phyloP scores from a whole-genome alignment of 92 coral and sea anemone genomes.

The Galaxea fascicularis region DNA sequence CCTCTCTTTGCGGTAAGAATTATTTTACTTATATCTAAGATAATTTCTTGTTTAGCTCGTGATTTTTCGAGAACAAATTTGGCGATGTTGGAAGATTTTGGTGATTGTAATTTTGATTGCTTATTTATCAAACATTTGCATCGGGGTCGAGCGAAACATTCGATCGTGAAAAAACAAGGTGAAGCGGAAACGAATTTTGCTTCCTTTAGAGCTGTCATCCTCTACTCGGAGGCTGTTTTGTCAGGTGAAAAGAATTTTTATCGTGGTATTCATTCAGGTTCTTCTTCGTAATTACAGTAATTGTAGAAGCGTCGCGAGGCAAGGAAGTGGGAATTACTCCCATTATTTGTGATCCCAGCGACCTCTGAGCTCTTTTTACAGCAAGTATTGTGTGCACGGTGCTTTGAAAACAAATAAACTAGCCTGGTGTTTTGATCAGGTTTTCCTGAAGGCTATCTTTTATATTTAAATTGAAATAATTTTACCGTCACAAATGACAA shows the following conservation, averaged over 20 bases:
- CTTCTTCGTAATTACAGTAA: background rate
- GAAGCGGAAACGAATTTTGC: slow-evolving; percentile 9
- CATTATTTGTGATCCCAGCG: background rate
- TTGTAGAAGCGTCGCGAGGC: background rate
- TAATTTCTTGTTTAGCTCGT: background rate
- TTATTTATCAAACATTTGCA: slow-evolving; percentile 21
- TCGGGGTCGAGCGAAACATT: slow-evolving; percentile 13
- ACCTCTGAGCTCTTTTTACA: background rate
- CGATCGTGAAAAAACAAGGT: slow-evolving; percentile 17
- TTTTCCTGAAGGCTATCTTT: background rate
- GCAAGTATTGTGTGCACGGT: slow-evolving; percentile 8
- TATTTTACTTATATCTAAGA: slow-evolving; percentile 6
- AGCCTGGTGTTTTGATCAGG: background rate
- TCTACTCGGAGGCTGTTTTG: background rate
- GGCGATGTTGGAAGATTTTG: slow-evolving; percentile 13
- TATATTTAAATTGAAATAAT: background rate
- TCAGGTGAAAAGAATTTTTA: background rate
- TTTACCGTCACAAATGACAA: background rate
- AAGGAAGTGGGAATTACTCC: background rate
- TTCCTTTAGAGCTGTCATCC: background rate
- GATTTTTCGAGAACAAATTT: slow-evolving; percentile 7
- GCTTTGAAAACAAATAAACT: slow-evolving; percentile 24
- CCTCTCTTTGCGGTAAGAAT: slow-evolving; percentile 96
- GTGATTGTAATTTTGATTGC: slow-evolving; percentile 24
- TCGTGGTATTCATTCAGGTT: background rate